Evolutionary conservation across 2,797 vertebrate species (phyloP).

Genomic region (Falco concolor): DNA sequence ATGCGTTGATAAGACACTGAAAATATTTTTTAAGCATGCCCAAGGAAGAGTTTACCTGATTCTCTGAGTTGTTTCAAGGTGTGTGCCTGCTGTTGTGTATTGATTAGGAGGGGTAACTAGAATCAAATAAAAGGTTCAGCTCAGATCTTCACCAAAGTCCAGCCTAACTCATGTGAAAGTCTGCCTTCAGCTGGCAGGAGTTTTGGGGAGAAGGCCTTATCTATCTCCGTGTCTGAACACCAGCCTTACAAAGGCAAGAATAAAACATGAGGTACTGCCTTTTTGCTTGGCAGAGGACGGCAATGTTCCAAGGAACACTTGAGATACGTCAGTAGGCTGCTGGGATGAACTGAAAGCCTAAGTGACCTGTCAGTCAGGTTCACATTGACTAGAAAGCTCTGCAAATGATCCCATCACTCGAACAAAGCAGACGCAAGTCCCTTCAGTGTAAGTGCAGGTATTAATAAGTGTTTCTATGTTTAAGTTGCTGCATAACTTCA

Average conservation of each 20-base stretch:
- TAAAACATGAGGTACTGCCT: neutral
- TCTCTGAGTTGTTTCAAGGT: neutral
- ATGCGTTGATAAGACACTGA: neutral
- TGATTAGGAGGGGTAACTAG: neutral
- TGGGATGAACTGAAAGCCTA: neutral
- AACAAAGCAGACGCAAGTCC: neutral
- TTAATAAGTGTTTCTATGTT: constrained; percentile 14
- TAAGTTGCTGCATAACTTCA: constrained; percentile 31
- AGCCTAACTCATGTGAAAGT: neutral
- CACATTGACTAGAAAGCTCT: neutral
- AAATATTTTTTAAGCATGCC: neutral
- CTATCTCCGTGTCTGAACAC: neutral
- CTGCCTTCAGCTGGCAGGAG: neutral
- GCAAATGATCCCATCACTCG: constrained; percentile 5
- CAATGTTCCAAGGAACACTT: neutral
- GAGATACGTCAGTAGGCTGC: neutral
- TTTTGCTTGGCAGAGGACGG: neutral
- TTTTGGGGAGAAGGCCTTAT: neutral
- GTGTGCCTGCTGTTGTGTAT: neutral
- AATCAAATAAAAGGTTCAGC: neutral
- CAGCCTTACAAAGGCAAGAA: neutral
- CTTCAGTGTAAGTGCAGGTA: neutral
- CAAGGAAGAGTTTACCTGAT: neutral
- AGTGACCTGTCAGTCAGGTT: constrained; percentile 44
- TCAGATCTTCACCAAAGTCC: neutral